These are phyloP conservation scores for Megathymus violae DNA, from an alignment of 1,140 invertebrate species.

Conservation along the genomic window DNA sequence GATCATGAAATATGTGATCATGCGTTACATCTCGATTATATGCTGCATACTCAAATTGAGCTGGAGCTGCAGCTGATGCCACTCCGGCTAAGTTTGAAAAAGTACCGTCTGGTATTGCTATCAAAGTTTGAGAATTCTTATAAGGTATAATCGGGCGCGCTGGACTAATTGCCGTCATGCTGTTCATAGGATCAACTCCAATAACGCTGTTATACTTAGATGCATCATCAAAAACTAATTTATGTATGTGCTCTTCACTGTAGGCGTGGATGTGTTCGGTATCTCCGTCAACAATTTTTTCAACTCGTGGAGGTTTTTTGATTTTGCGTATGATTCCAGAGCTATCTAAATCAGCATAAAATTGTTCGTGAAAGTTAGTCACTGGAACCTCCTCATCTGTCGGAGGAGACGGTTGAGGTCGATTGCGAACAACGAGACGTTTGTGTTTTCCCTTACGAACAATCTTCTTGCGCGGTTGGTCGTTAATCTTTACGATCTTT, in stretches of 20 bases:
- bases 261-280: constrained; percentile 82
- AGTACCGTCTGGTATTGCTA: constrained; percentile 55
- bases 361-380: constrained; percentile 75
- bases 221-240: constrained; percentile 69
- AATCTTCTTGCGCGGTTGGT: constrained; percentile 66
- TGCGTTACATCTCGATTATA: constrained; percentile 79
- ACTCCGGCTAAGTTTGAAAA: constrained; percentile 52
- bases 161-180: constrained; percentile 52
- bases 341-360: constrained; percentile 77
- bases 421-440: constrained; percentile 57
- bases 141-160: constrained; percentile 54
- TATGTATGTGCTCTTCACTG: constrained; percentile 81
- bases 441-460: constrained; percentile 65
- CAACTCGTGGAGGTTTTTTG: constrained; percentile 76
- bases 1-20: constrained; percentile 80
- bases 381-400: constrained; percentile 68
- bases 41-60: constrained; percentile 70
- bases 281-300: constrained; percentile 81
- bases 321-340: constrained; percentile 73
- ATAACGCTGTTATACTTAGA: constrained; percentile 52
- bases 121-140: constrained; percentile 57
- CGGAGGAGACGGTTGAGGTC: constrained; percentile 35
- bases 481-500: constrained; percentile 74
- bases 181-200: constrained; percentile 53
- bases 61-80: constrained; percentile 61